Percentiles rank a stretch among this genome's conserved stretches.
Evolutionary conservation across 2,797 vertebrate genomes (phyloP).

Genomic region (Poecile montanus): DNA sequence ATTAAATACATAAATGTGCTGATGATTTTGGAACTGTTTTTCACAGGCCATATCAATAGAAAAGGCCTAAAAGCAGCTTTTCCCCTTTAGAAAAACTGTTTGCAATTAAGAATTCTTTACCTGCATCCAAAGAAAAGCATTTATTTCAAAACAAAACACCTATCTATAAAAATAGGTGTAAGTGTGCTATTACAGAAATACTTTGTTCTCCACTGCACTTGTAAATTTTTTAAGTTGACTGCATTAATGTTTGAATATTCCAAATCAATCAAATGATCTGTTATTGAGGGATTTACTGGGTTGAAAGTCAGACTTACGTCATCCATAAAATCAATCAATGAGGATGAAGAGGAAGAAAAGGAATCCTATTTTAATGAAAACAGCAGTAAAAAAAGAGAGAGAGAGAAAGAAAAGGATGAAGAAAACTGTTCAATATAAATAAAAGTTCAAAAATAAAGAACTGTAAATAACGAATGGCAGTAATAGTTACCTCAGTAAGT

Average conservation of each 20-base stretch:
- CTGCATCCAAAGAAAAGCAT: not conserved
- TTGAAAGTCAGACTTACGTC: slow-evolving; percentile 89
- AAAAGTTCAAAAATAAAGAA: slow-evolving; percentile 74
- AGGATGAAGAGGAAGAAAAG: slow-evolving; percentile 94
- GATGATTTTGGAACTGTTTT: not conserved
- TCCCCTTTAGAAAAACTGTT: not conserved
- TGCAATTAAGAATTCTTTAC: not conserved
- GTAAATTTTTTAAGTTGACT: slow-evolving; percentile 67
- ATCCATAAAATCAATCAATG: slow-evolving; percentile 98
- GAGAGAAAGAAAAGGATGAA: slow-evolving; percentile 77
- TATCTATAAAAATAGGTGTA: not conserved
- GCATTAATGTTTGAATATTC: slow-evolving; percentile 67
- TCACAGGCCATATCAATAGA: not conserved
- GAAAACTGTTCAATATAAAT: slow-evolving; percentile 69
- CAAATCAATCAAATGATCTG: slow-evolving; percentile 68
- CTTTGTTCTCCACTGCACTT: not conserved
- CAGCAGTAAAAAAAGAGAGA: slow-evolving; percentile 79
- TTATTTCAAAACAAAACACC: not conserved
- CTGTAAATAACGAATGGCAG: slow-evolving; percentile 58
- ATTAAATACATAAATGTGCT: not conserved
- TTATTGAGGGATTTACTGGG: slow-evolving; percentile 71
- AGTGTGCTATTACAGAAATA: not conserved
- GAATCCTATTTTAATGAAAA: slow-evolving; percentile 90
- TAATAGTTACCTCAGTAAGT: slow-evolving; percentile 30
- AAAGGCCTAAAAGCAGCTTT: not conserved